phyloP scores from a whole-genome alignment of 1,140 invertebrate genomes.

The Hestina assimilis region DNA sequence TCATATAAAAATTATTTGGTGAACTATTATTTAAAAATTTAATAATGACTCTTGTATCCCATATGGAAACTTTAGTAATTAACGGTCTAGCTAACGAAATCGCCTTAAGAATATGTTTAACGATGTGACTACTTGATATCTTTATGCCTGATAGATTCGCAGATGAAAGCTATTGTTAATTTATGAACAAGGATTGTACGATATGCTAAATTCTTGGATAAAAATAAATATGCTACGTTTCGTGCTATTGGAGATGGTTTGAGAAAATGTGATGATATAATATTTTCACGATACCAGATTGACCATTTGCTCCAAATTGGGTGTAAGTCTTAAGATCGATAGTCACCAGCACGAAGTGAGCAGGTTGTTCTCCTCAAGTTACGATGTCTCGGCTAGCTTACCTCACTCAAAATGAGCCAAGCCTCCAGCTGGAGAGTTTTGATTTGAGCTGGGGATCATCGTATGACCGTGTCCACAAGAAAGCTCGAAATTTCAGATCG shows the following conservation, averaged over 20 bases:
- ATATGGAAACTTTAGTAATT: slow-evolving; percentile 12
- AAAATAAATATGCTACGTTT: slow-evolving; percentile 16
- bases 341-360: slow-evolving; percentile 35
- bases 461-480: slow-evolving; percentile 38
- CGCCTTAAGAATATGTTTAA: slow-evolving; percentile 35
- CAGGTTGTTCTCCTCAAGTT: slow-evolving; percentile 28
- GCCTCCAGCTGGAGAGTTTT: no score
- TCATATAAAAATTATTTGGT: slow-evolving; percentile 15
- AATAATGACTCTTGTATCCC: slow-evolving; percentile 31
- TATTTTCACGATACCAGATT: slow-evolving; percentile 30
- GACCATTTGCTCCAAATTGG: slow-evolving; percentile 35
- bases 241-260: slow-evolving; percentile 14
- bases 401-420: slow-evolving; percentile 44
- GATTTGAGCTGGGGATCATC: no score
- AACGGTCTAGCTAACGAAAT: slow-evolving; percentile 19
- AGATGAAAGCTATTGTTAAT: slow-evolving; percentile 41
- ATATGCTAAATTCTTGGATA: slow-evolving; percentile 15
- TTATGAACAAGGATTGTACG: slow-evolving; percentile 48
- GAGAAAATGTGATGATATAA: slow-evolving; percentile 25
- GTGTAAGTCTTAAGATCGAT: slow-evolving; percentile 39
- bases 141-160: slow-evolving; percentile 28
- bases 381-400: slow-evolving; percentile 25
- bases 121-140: slow-evolving; percentile 25
- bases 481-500: slow-evolving; percentile 26
- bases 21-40: slow-evolving; percentile 24